Evolutionary conservation across 1,140 invertebrate species (phyloP).

Genomic region (Paraescarpia echinospica): DNA sequence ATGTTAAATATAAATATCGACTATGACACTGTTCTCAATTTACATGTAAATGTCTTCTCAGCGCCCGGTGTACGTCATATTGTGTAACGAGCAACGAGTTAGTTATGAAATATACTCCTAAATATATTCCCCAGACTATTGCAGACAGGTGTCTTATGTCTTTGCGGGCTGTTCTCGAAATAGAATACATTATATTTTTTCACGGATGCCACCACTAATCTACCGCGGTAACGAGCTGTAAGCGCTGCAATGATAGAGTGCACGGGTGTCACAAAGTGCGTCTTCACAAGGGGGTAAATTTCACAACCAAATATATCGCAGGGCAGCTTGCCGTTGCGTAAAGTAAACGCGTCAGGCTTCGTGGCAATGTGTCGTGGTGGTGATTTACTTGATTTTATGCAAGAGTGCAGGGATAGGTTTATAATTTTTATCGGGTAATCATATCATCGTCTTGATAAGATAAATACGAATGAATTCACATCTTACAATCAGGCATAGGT

Average conservation of each 20-base stretch:
- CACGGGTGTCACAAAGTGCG: background rate
- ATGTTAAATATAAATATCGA: background rate
- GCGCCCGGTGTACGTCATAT: background rate
- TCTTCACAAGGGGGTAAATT: background rate
- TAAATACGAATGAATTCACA: background rate
- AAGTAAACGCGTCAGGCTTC: background rate
- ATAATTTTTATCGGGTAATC: background rate
- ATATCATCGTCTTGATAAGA: background rate
- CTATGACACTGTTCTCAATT: background rate
- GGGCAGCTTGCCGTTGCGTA: background rate
- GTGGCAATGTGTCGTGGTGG: background rate
- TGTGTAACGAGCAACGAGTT: background rate
- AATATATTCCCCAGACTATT: background rate
- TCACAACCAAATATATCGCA: background rate
- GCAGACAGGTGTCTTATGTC: background rate
- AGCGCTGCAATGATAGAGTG: background rate
- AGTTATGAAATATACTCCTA: background rate
- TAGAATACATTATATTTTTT: background rate
- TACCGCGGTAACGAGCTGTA: background rate
- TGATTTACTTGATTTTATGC: background rate
- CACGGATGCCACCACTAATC: background rate
- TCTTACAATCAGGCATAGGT: too few relatives aligned
- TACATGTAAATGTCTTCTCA: background rate
- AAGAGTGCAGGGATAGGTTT: background rate
- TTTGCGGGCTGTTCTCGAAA: background rate